A percentile compares a stretch with the other conserved stretches of the same genome.
Evolutionary conservation across 2,888 invertebrate species (phyloP).

Genomic region (Anodontia alba): DNA sequence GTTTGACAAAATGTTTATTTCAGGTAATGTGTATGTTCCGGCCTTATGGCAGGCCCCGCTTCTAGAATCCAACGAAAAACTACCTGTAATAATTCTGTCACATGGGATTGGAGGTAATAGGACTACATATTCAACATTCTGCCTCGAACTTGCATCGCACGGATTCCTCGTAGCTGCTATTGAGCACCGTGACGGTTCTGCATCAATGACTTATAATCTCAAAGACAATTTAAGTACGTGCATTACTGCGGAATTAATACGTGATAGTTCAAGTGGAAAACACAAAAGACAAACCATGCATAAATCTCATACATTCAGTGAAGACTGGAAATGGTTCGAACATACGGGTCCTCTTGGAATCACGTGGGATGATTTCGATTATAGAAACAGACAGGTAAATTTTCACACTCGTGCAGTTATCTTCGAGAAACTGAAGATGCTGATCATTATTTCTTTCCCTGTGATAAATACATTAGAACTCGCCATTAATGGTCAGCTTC

Average conservation of each 20-base stretch:
- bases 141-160: conserved; percentile 88
- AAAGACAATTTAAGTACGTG: conserved; percentile 50
- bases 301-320: conserved; percentile 64
- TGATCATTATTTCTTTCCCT: no score
- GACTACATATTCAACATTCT: conserved; percentile 88
- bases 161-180: conserved; percentile 89
- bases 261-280: conserved; percentile 48
- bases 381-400: conserved; percentile 84
- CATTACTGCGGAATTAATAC: conserved; percentile 42
- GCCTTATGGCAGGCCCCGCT: conserved; percentile 86
- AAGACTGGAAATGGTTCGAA: conserved; percentile 81
- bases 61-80: conserved; percentile 67
- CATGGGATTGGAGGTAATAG: conserved; percentile 89
- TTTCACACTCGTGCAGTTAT: no score
- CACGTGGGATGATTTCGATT: conserved; percentile 83
- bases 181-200: conserved; percentile 87
- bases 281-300: conserved; percentile 53
- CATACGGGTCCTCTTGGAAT: conserved; percentile 67
- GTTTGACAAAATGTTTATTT: no score
- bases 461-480: no score
- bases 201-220: conserved; percentile 81
- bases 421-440: no score
- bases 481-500: no score
- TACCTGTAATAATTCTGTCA: conserved; percentile 88
- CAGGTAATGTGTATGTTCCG: conserved; percentile 86